Percentiles rank a stretch among this genome's conserved stretches.
These are phyloP conservation scores for Champsocephalus esox DNA, from an alignment of 2,797 vertebrate species.

Conservation along the genomic window DNA sequence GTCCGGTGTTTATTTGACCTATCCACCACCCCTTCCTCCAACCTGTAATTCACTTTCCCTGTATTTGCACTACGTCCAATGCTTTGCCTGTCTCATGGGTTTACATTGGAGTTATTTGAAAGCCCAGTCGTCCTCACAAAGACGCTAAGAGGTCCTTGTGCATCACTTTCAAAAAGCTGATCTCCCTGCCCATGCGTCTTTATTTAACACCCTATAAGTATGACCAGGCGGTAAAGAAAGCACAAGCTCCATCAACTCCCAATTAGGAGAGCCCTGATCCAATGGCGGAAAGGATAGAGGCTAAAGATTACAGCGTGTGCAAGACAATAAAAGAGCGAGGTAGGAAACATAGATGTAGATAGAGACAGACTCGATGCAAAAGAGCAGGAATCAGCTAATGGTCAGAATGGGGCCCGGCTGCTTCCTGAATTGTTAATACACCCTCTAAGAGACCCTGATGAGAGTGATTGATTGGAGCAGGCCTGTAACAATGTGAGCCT, in stretches of 20 bases:
- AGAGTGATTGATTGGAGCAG: conserved; percentile 71
- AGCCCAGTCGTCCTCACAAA: not conserved
- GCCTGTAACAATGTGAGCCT: conserved; percentile 66
- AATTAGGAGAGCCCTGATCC: conserved; percentile 25
- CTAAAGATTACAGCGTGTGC: conserved; percentile 11
- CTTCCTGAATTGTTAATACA: conserved; percentile 80
- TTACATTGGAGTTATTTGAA: not conserved
- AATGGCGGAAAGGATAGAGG: not conserved
- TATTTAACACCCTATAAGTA: not conserved
- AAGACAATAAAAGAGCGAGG: conserved; percentile 5
- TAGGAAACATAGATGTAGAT: conserved; percentile 33
- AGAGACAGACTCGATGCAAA: conserved; percentile 25
- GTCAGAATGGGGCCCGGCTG: conserved; percentile 56
- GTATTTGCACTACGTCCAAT: not conserved
- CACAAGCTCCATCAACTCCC: conserved; percentile 28
- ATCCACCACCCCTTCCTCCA: not conserved
- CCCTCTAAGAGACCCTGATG: conserved; percentile 61
- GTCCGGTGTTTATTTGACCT: not conserved
- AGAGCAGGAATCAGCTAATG: conserved; percentile 61
- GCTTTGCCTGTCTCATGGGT: not conserved
- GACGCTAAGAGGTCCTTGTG: not conserved
- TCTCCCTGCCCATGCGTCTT: not conserved
- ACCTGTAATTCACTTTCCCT: not conserved
- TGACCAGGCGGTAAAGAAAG: not conserved
- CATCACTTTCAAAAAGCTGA: not conserved